Percentiles rank a stretch among this genome's conserved stretches.
phyloP scores from a whole-genome alignment of 2,888 invertebrate species.

The Melanotus villosus region DNA sequence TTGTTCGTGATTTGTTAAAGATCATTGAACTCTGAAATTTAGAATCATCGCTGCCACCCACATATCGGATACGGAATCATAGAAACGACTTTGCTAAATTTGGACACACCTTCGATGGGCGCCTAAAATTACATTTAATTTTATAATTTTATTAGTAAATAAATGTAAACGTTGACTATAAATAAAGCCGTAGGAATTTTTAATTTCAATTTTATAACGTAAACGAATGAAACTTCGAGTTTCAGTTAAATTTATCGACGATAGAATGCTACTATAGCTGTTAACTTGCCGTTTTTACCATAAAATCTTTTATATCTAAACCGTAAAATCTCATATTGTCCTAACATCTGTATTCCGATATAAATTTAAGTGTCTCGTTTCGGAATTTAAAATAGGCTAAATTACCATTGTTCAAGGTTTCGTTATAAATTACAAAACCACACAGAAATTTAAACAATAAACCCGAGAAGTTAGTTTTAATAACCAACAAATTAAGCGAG shows the following conservation, averaged over 20 bases:
- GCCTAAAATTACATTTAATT: slow-evolving; percentile 17
- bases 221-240: background rate
- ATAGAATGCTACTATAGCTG: too few relatives aligned
- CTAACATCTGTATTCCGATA: too few relatives aligned
- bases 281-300: too few relatives aligned
- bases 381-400: too few relatives aligned
- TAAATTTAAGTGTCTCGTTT: too few relatives aligned
- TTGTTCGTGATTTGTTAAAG: slow-evolving; percentile 22
- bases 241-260: background rate
- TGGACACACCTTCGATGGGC: slow-evolving; percentile 6
- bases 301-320: too few relatives aligned
- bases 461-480: too few relatives aligned
- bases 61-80: slow-evolving; percentile 20
- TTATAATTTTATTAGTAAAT: slow-evolving; percentile 20
- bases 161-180: slow-evolving; percentile 17
- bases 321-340: too few relatives aligned
- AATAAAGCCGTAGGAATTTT: slow-evolving; percentile 9
- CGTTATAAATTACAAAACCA: too few relatives aligned
- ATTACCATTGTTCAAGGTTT: too few relatives aligned
- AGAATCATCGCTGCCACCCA: slow-evolving; percentile 24
- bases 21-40: slow-evolving; percentile 8
- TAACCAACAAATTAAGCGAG: too few relatives aligned
- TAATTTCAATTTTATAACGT: background rate
- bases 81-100: slow-evolving; percentile 18
- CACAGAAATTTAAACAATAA: too few relatives aligned